phyloP scores from a whole-genome alignment of 2,797 vertebrate species.

The Arrhamphus sclerolepis region DNA sequence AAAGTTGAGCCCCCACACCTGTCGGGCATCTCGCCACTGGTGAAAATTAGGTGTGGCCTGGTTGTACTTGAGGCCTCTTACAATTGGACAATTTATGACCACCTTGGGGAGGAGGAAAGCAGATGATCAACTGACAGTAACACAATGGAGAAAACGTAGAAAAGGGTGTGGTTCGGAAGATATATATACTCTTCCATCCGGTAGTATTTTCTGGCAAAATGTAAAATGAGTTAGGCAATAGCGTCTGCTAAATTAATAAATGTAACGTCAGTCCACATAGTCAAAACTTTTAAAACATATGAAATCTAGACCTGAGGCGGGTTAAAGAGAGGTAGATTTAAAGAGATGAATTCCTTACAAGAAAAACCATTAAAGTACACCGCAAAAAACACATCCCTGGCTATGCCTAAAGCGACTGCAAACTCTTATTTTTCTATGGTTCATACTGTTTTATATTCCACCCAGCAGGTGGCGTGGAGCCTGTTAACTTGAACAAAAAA shows the following conservation, averaged over 20 bases:
- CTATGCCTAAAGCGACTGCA: slow-evolving; percentile 14
- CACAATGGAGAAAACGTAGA: not conserved
- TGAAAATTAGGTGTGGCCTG: slow-evolving; percentile 94
- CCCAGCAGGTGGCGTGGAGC: slow-evolving; percentile 72
- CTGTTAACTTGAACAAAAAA: slow-evolving; percentile 28
- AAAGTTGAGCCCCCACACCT: slow-evolving; percentile 96
- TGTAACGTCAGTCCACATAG: too few relatives aligned
- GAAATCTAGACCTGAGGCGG: not conserved
- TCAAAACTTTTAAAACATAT: too few relatives aligned
- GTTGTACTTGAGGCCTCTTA: slow-evolving; percentile 91
- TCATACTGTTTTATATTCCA: slow-evolving; percentile 50
- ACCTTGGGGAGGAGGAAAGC: slow-evolving; percentile 78
- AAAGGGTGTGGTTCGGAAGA: too few relatives aligned
- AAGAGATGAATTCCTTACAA: not conserved
- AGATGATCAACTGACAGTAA: not conserved
- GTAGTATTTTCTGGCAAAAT: too few relatives aligned
- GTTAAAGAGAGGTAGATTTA: not conserved
- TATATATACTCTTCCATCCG: too few relatives aligned
- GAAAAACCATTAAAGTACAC: slow-evolving; percentile 6
- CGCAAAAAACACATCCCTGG: slow-evolving; percentile 17
- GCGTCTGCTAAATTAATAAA: too few relatives aligned
- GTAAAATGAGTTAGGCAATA: too few relatives aligned
- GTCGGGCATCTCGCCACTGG: slow-evolving; percentile 91
- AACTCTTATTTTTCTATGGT: slow-evolving; percentile 28
- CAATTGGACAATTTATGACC: slow-evolving; percentile 92